phyloP scores from a whole-genome alignment of 2,113 vertebrate species.

The Odontesthes bonariensis region DNA sequence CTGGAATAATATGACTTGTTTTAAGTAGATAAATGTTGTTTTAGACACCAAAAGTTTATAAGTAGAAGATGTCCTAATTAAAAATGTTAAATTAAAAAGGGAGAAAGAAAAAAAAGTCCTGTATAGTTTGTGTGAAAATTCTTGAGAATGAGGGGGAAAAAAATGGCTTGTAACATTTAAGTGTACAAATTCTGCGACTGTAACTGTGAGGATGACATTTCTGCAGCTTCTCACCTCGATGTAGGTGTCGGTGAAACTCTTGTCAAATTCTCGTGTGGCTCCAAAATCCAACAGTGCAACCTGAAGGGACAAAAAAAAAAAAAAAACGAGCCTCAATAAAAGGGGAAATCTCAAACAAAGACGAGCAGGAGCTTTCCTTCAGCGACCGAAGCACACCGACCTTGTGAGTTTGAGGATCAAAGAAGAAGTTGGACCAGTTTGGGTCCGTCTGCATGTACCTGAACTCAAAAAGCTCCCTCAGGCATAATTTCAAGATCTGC shows the following conservation, averaged over 20 bases:
- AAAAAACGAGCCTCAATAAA: background rate
- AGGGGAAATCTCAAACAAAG: background rate
- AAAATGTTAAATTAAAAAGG: no score
- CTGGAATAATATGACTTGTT: no score
- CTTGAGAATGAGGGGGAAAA: no score
- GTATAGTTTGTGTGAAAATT: no score
- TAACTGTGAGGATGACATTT: background rate
- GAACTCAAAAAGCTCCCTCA: conserved; percentile 95
- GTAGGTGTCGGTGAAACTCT: conserved; percentile 91
- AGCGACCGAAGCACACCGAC: conserved; percentile 65
- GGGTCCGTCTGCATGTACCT: conserved; percentile 98
- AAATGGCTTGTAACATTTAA: background rate
- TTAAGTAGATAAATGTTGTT: no score
- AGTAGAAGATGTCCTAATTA: no score
- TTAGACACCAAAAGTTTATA: no score
- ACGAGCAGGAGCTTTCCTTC: background rate
- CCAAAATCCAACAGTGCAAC: conserved; percentile 95
- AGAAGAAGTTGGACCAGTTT: conserved; percentile 99
- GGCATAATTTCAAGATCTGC: conserved; percentile 90
- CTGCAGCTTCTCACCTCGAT: conserved; percentile 87
- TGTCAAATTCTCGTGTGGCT: conserved; percentile 90
- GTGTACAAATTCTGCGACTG: background rate
- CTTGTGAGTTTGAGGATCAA: conserved; percentile 91
- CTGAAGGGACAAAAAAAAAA: conserved; percentile 66
- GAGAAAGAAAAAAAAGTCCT: no score